Conservation (phyloP, 1,140 invertebrate species). For the Melipona quadrifasciata region DNA sequence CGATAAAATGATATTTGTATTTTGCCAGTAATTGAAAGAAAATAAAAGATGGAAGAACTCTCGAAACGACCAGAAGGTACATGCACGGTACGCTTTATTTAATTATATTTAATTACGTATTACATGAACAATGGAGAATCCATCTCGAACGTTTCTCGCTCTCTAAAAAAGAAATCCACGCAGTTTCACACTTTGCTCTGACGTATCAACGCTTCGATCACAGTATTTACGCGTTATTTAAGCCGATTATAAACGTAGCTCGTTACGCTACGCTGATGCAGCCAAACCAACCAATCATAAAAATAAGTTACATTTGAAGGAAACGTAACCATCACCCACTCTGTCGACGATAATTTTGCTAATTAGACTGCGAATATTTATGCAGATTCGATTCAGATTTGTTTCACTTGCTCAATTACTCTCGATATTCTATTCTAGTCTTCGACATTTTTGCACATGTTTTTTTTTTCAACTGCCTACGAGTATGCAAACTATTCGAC, state of each 20-base stretch:
- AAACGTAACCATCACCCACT: background rate
- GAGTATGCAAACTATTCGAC: too few relatives aligned
- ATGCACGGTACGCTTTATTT: conserved; percentile 51
- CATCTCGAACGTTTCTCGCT: conserved; percentile 1
- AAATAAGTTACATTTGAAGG: background rate
- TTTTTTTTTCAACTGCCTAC: too few relatives aligned
- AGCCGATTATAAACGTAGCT: conserved; percentile 46
- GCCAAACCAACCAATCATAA: background rate
- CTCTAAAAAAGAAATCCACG: conserved; percentile 28
- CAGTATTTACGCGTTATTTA: conserved; percentile 34
- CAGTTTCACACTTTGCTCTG: conserved; percentile 43
- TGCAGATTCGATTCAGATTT: background rate
- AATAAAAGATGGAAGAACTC: background rate
- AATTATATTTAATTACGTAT: conserved; percentile 52
- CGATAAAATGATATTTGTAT: conserved; percentile 1
- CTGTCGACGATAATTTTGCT: background rate
- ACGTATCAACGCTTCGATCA: conserved; percentile 45
- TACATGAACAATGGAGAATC: conserved; percentile 55
- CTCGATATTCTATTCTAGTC: background rate
- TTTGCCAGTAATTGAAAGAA: background rate
- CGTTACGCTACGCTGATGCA: conserved; percentile 26
- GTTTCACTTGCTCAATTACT: background rate
- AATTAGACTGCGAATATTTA: background rate
- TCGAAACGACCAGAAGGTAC: background rate
- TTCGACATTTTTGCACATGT: too few relatives aligned